Base-by-base conservation (phyloP, 2,888 invertebrate species). In the Cephus nigrinus region DNA sequence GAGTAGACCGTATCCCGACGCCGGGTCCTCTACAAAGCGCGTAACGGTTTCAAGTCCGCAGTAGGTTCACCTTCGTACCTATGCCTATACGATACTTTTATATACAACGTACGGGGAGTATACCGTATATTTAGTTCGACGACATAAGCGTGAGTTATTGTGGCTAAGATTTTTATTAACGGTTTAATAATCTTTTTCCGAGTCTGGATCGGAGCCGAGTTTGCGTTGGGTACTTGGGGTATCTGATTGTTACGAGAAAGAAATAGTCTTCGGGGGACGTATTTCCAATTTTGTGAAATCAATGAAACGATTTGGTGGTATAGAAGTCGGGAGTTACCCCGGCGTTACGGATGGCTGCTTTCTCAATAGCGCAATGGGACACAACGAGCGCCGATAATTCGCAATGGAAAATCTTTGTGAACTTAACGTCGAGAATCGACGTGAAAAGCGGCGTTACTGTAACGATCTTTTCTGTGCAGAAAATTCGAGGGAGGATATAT, bases 391-490 rank as follows among this genome's bases (percentile, higher is more conserved):
- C 55, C 55, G 55, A 55, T 23, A 33, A 71, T 34, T 71, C 71
- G 71, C 71, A 30, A 71, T 71, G 31, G 71, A 30, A 71, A 71
- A 55, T 55, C 55, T 55, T 23, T 55, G 55, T 55, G 55, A 55
- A 55, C 55, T 55, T 23, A 55, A 55, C 55, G 55, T 55, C 23
- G 55, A 9, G 23, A 55, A 55, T 55, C 55, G 55, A 55, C 55
- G 55, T 55, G 23, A 55, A 55, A 55, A 55, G 55, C 55, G 23
- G 23, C 5, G 55, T 23, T 55, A 23, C 55, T 55, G 9, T 55
- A 23, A 55, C 55, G 23, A 55, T 55, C 55, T 55, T 36, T 71
- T 79, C 68, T 75, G 68, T 77, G 69, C 36, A 71, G 55, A 74
- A 68, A 76, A 73, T 69, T 33, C 72, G 68, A 55, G n/a, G 35